These are phyloP conservation scores for Drosophila yakuba DNA, from an alignment of 1,140 invertebrate species.

Conservation along the genomic window DNA sequence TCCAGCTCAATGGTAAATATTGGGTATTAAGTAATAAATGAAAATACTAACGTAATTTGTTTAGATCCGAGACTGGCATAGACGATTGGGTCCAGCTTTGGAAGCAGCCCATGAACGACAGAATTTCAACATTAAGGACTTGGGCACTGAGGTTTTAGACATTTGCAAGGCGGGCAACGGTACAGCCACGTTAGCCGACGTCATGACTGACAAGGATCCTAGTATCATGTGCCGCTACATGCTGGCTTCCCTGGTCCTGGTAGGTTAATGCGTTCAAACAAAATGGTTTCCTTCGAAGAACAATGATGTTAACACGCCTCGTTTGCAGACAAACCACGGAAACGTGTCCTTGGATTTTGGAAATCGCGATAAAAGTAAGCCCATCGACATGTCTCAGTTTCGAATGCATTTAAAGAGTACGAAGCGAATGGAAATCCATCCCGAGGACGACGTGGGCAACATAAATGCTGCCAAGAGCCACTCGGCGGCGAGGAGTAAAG, in stretches of 20 bases:
- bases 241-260: slow-evolving; percentile 69
- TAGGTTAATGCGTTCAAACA: slow-evolving; percentile 24
- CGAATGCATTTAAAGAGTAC: slow-evolving; percentile 50
- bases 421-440: slow-evolving; percentile 44
- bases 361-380: slow-evolving; percentile 34
- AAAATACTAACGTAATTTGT: slow-evolving; percentile 6
- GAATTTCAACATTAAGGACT: slow-evolving; percentile 70
- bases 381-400: slow-evolving; percentile 42
- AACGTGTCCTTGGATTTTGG: slow-evolving; percentile 28
- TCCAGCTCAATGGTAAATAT: slow-evolving; percentile 15
- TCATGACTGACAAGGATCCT: slow-evolving; percentile 62
- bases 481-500: neutral
- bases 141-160: slow-evolving; percentile 71
- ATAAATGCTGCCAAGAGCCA: slow-evolving; percentile 4
- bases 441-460: slow-evolving; percentile 69
- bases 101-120: slow-evolving; percentile 71
- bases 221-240: slow-evolving; percentile 68
- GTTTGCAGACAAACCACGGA: slow-evolving; percentile 46
- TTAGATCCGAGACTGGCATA: slow-evolving; percentile 74
- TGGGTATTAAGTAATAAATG: neutral
- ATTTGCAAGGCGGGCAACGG: slow-evolving; percentile 47
- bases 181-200: slow-evolving; percentile 49
- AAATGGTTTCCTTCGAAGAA: neutral
- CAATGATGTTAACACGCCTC: neutral
- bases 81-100: slow-evolving; percentile 61